Evolutionary conservation across 2,888 invertebrate species (phyloP).

Genomic region (Seira sanloemensis): DNA sequence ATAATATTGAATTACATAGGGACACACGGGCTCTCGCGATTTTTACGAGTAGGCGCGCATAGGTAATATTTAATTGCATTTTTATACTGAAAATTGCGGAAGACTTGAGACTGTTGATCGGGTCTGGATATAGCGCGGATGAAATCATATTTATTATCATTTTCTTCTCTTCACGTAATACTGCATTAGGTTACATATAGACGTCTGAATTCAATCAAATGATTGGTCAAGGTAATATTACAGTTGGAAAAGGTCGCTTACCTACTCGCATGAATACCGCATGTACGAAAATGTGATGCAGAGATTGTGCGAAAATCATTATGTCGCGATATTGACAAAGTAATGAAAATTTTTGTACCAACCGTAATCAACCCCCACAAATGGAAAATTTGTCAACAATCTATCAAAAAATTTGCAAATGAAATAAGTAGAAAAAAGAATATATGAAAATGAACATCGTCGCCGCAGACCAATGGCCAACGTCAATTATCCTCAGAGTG

Average conservation of each 20-base stretch:
- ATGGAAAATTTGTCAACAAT: constrained; percentile 55
- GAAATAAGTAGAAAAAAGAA: constrained; percentile 3
- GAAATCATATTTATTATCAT: constrained; percentile 3
- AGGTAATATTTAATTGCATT: constrained; percentile 15
- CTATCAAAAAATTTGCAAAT: constrained; percentile 52
- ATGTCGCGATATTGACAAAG: background rate
- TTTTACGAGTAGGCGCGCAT: background rate
- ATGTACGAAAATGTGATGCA: background rate
- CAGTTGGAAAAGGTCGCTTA: constrained; percentile 51
- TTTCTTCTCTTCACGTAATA: constrained; percentile 25
- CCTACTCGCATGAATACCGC: background rate
- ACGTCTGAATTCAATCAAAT: constrained; percentile 53
- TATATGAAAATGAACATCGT: background rate
- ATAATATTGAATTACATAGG: background rate
- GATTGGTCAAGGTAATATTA: constrained; percentile 57
- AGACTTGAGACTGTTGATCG: background rate
- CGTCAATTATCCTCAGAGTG: constrained; percentile 2
- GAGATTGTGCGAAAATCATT: background rate
- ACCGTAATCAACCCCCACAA: constrained; percentile 6
- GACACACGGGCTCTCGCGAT: background rate
- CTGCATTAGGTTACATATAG: constrained; percentile 40
- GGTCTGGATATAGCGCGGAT: constrained; percentile 14
- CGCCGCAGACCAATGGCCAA: background rate
- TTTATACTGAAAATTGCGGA: background rate
- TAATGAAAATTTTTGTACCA: constrained; percentile 41